Conservation (phyloP, 1,140 invertebrate species). For the Triops cancriformis region DNA sequence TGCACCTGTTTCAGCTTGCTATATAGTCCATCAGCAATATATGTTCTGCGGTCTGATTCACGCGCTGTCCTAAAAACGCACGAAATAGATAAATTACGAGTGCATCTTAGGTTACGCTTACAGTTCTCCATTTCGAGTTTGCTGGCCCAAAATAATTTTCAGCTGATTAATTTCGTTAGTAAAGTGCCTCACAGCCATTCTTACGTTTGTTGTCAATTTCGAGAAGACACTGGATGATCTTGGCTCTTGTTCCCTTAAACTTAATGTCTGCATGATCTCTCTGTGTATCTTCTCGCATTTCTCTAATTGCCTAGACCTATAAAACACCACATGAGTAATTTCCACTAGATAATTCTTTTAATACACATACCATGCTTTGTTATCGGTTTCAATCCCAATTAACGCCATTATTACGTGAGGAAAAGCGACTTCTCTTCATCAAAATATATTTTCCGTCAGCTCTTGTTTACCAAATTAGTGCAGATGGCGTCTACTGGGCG, state of each 20-base stretch:
- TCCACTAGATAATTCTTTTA: not conserved
- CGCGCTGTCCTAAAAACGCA: not conserved
- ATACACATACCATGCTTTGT: not conserved
- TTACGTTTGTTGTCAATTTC: not conserved
- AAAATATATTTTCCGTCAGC: not conserved
- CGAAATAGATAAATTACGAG: not conserved
- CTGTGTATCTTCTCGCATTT: not conserved
- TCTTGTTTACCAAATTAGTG: not conserved
- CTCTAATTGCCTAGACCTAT: not conserved
- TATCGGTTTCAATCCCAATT: not conserved
- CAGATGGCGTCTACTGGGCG: not conserved
- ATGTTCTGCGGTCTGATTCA: not conserved
- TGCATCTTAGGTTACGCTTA: not conserved
- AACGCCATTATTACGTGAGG: not conserved
- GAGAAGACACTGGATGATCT: not conserved
- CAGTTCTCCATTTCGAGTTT: slow-evolving; percentile 6
- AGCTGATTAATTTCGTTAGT: not conserved
- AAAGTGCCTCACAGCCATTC: not conserved
- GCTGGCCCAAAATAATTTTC: not conserved
- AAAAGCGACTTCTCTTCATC: not conserved
- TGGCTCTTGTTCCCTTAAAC: slow-evolving; percentile 1
- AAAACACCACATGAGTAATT: not conserved
- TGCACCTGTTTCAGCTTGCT: not conserved
- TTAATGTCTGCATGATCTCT: not conserved
- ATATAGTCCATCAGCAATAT: not conserved